Conservation (phyloP, 2,888 invertebrate species). For the Abrostola tripartita region DNA sequence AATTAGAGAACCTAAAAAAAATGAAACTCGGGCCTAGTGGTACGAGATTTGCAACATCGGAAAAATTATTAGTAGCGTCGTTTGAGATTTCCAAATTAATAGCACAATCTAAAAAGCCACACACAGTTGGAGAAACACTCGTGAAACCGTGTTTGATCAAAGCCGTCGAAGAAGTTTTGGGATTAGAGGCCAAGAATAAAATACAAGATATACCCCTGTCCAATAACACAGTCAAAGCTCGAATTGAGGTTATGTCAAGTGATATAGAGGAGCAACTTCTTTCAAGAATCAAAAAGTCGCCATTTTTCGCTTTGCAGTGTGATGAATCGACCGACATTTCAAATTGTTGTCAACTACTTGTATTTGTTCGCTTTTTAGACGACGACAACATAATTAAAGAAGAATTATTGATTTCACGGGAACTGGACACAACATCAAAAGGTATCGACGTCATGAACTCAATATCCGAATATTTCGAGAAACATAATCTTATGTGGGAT, state of each 20-base stretch:
- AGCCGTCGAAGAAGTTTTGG: constrained; percentile 15
- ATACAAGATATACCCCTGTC: constrained; percentile 2
- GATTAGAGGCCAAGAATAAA: constrained; percentile 10
- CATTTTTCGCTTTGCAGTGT: constrained; percentile 47
- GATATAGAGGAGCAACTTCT: constrained; percentile 21
- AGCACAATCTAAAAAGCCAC: constrained; percentile 14
- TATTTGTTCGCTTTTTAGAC: constrained; percentile 51
- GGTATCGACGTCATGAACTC: constrained; percentile 30
- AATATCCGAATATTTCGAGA: constrained; percentile 35
- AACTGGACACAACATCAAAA: constrained; percentile 25
- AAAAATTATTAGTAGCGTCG: constrained; percentile 4
- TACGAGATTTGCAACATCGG: constrained; percentile 4
- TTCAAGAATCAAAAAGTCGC: constrained; percentile 12
- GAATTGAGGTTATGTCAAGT: constrained; percentile 18
- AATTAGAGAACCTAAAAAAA: constrained; percentile 4
- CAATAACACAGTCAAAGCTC: constrained; percentile 14
- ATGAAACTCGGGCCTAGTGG: constrained; percentile 9
- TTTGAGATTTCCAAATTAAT: constrained; percentile 15
- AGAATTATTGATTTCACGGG: constrained; percentile 28
- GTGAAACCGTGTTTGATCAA: constrained; percentile 13
- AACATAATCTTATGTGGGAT: constrained; percentile 47
- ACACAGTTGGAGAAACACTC: constrained; percentile 14
- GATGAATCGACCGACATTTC: constrained; percentile 52
- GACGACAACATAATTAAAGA: constrained; percentile 27
- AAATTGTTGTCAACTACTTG: constrained; percentile 51